Percentiles rank a stretch among this genome's conserved stretches.
Conservation (phyloP, 2,888 invertebrate species). For the Alsophila aescularia region DNA sequence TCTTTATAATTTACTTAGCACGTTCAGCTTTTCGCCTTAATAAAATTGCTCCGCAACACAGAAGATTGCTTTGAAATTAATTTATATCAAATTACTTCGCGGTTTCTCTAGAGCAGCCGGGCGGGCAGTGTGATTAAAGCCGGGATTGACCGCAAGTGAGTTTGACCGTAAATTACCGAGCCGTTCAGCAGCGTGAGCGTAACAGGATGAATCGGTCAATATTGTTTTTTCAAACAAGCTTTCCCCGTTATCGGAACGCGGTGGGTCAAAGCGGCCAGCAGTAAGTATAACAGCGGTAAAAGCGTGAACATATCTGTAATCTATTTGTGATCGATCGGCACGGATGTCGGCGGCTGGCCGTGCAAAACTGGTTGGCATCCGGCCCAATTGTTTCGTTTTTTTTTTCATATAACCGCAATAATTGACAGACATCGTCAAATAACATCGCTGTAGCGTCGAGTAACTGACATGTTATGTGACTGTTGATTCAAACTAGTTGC, state of each 20-base stretch:
- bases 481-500: constrained; percentile 28
- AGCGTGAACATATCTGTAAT: constrained; percentile 54
- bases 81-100: no score
- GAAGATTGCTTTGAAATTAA: no score
- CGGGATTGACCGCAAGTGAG: background rate
- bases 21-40: no score
- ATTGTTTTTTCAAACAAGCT: constrained; percentile 1
- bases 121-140: background rate
- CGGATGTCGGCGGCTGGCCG: constrained; percentile 45
- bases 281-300: constrained; percentile 36
- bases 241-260: constrained; percentile 19
- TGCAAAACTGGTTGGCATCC: constrained; percentile 56
- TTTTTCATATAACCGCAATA: constrained; percentile 46
- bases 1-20: no score
- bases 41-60: no score
- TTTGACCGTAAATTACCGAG: background rate
- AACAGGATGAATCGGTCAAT: background rate
- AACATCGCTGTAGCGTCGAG: constrained; percentile 37
- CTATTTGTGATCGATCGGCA: constrained; percentile 52
- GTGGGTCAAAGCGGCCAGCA: constrained; percentile 24
- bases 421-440: constrained; percentile 40
- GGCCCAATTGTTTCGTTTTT: constrained; percentile 57
- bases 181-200: background rate
- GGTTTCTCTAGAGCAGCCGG: no score
- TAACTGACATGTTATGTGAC: constrained; percentile 35